A percentile compares a stretch with the other conserved stretches of the same genome.
Evolutionary conservation across 2,113 vertebrate species (phyloP).

Genomic region (Abramis brama): DNA sequence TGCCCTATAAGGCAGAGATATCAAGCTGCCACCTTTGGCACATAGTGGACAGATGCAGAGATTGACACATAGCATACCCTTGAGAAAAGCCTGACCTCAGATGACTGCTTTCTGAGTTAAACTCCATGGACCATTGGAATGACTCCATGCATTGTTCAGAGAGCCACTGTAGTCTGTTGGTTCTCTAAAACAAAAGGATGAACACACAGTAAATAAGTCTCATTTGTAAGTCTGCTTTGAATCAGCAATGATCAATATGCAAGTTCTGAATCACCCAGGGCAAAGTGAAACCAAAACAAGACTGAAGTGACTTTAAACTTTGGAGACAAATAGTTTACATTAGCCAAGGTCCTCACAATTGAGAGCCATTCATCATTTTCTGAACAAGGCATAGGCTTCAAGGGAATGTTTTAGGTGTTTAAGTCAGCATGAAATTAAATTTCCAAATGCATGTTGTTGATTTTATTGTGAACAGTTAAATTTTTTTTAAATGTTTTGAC

Average conservation of each 20-base stretch:
- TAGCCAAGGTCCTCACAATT: background rate
- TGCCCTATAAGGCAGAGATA: slow-evolving; percentile 27
- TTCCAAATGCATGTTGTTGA: background rate
- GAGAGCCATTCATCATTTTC: background rate
- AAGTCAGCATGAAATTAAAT: background rate
- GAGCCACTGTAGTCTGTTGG: slow-evolving; percentile 26
- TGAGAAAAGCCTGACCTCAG: slow-evolving; percentile 29
- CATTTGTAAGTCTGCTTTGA: slow-evolving; percentile 28
- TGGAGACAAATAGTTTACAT: slow-evolving; percentile 13
- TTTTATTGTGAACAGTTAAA: background rate
- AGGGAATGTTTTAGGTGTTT: background rate
- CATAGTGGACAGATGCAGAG: slow-evolving; percentile 30
- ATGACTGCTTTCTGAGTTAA: slow-evolving; percentile 27
- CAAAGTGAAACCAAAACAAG: slow-evolving; percentile 14
- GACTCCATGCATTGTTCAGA: slow-evolving; percentile 26
- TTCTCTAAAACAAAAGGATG: slow-evolving; percentile 35
- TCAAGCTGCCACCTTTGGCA: slow-evolving; percentile 28
- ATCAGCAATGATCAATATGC: slow-evolving; percentile 28
- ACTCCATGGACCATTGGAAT: slow-evolving; percentile 1
- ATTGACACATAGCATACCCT: background rate
- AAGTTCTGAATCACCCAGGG: background rate
- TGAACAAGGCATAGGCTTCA: no score
- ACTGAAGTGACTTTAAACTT: slow-evolving; percentile 12
- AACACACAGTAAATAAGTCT: slow-evolving; percentile 20
- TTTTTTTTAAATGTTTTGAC: no score